A percentile compares a stretch with the other conserved stretches of the same genome.
phyloP scores from a whole-genome alignment of 2,888 invertebrate species.

The Hecatera dysodea region DNA sequence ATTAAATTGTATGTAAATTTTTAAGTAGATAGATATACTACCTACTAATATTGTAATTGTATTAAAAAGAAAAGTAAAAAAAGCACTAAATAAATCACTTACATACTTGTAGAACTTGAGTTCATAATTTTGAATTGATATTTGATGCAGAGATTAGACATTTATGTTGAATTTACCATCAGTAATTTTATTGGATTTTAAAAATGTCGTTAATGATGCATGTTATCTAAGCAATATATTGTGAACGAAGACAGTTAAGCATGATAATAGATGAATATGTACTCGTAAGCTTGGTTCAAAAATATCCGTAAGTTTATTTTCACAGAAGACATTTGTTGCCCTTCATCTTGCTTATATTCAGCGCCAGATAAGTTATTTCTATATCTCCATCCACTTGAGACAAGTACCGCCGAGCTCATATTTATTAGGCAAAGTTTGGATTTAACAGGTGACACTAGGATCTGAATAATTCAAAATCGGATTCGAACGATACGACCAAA shows the following conservation, averaged over 20 bases:
- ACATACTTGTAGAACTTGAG: slow-evolving; percentile 31
- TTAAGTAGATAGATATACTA: slow-evolving; percentile 60
- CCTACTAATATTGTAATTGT: slow-evolving; percentile 54
- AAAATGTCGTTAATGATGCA: background rate
- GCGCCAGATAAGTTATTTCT: background rate
- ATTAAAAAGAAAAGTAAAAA: slow-evolving; percentile 48
- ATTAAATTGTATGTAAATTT: slow-evolving; percentile 60
- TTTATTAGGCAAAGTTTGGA: slow-evolving; percentile 16
- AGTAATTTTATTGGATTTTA: background rate
- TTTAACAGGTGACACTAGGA: background rate
- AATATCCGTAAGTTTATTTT: background rate
- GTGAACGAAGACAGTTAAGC: background rate
- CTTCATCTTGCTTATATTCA: background rate
- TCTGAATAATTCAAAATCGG: background rate
- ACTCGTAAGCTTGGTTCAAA: background rate
- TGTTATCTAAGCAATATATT: background rate
- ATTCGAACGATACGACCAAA: background rate
- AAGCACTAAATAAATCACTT: slow-evolving; percentile 38
- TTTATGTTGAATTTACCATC: slow-evolving; percentile 9
- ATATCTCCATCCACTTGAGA: background rate
- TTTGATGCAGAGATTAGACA: slow-evolving; percentile 46
- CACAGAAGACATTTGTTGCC: background rate
- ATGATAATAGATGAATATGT: background rate
- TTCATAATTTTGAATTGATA: slow-evolving; percentile 33
- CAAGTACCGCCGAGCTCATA: slow-evolving; percentile 12